These are phyloP conservation scores for Proisotoma minuta DNA, from an alignment of 2,888 invertebrate genomes.

Conservation along the genomic window DNA sequence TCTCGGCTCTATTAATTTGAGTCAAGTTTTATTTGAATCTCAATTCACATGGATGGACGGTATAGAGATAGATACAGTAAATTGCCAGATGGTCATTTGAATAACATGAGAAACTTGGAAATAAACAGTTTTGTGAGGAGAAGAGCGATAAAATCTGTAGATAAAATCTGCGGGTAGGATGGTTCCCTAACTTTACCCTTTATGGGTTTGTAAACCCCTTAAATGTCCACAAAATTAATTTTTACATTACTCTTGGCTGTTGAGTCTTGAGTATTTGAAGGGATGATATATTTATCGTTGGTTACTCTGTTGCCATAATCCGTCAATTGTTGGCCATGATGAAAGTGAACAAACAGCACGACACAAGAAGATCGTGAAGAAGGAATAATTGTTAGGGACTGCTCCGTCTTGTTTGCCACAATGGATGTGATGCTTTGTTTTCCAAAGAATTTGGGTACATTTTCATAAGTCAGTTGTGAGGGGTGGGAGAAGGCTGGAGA, in stretches of 20 bases:
- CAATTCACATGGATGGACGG: too few species aligned
- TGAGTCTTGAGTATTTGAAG: background rate
- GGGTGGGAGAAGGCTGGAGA: background rate
- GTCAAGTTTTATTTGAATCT: too few species aligned
- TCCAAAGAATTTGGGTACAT: background rate
- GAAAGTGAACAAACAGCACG: too few species aligned
- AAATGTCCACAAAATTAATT: conserved; percentile 3
- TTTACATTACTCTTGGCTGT: background rate
- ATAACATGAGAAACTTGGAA: background rate
- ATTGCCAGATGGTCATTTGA: conserved; percentile 1
- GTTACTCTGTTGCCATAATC: too few species aligned
- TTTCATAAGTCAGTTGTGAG: background rate
- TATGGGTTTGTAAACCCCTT: background rate
- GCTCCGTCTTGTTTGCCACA: background rate
- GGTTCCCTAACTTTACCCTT: background rate
- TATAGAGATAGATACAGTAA: too few species aligned
- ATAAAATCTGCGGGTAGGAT: background rate
- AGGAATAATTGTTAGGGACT: too few species aligned
- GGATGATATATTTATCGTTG: background rate
- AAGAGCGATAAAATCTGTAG: conserved; percentile 2
- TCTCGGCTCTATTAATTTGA: too few species aligned
- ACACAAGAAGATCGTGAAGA: too few species aligned
- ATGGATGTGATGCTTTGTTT: conserved; percentile 10
- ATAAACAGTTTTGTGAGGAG: background rate
- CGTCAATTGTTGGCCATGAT: too few species aligned